A percentile compares a stretch with the other conserved stretches of the same genome.
Conservation (phyloP, 2,113 vertebrate genomes). For the Pipa parva region DNA sequence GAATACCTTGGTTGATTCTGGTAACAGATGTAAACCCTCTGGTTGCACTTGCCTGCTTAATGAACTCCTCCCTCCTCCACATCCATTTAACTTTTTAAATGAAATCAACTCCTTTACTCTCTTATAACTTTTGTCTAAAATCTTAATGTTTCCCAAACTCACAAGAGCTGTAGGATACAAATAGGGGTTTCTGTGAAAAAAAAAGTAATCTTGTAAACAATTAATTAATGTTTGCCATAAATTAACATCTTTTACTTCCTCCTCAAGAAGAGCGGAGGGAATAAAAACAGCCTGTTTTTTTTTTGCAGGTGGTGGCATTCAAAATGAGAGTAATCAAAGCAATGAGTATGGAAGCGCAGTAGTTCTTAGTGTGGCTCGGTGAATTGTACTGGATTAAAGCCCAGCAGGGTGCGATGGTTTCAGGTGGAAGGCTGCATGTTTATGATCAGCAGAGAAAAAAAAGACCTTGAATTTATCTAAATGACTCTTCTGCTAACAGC, state of each 20-base stretch:
- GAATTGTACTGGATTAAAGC: constrained; percentile 88
- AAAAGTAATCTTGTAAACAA: constrained; percentile 83
- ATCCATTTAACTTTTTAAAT: neutral
- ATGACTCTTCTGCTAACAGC: constrained; percentile 84
- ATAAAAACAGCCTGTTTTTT: constrained; percentile 81
- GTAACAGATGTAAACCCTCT: too few relatives aligned
- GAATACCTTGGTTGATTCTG: too few relatives aligned
- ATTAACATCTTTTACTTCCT: constrained; percentile 86
- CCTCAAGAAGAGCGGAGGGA: constrained; percentile 80
- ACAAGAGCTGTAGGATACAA: neutral
- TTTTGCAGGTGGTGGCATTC: constrained; percentile 92
- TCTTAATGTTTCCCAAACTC: neutral
- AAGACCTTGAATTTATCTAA: constrained; percentile 84
- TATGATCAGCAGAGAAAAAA: constrained; percentile 73
- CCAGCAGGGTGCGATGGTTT: constrained; percentile 78
- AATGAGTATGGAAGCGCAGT: constrained; percentile 78
- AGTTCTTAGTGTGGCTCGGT: constrained; percentile 74
- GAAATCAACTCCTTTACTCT: neutral
- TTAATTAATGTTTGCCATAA: constrained; percentile 87
- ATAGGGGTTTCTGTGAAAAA: constrained; percentile 59
- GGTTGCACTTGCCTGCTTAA: neutral
- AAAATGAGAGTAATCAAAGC: constrained; percentile 86
- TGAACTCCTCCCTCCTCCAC: too few relatives aligned
- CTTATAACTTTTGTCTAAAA: neutral
- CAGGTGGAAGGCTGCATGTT: constrained; percentile 87